Evolutionary conservation across 1,140 invertebrate genomes (phyloP).

Genomic region (Papilio xuthus): DNA sequence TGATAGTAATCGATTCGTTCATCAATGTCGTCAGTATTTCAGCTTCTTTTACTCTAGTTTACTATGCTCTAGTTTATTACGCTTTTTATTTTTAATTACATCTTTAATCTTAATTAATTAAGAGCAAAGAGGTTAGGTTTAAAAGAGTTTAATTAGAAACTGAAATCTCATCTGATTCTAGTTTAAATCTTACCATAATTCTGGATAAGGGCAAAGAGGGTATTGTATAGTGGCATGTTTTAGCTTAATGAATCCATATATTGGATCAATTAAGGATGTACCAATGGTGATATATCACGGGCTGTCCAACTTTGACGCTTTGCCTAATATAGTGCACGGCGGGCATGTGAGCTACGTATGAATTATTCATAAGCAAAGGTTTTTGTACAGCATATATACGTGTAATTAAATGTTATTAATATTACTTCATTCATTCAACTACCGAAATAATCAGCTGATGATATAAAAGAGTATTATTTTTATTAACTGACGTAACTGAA

Average conservation of each 20-base stretch:
- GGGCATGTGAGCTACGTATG: neutral
- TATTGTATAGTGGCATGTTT: slow-evolving; percentile 49
- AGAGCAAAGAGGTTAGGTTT: too few relatives aligned
- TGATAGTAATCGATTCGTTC: too few relatives aligned
- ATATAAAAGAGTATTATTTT: too few relatives aligned
- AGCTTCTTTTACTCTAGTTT: neutral
- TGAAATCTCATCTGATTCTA: slow-evolving; percentile 31
- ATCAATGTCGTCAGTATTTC: neutral
- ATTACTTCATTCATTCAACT: too few relatives aligned
- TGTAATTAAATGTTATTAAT: neutral
- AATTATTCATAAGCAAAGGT: neutral
- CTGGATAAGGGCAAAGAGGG: slow-evolving; percentile 51
- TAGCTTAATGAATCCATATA: slow-evolving; percentile 51
- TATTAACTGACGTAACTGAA: too few relatives aligned
- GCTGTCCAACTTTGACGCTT: slow-evolving; percentile 44
- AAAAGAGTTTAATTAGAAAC: slow-evolving; percentile 15
- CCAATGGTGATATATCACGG: slow-evolving; percentile 51
- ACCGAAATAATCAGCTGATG: too few relatives aligned
- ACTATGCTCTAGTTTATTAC: neutral
- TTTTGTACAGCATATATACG: neutral
- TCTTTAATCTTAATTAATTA: slow-evolving; percentile 2
- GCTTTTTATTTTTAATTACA: neutral
- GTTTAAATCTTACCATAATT: slow-evolving; percentile 33
- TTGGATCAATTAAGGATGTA: slow-evolving; percentile 52
- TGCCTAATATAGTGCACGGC: slow-evolving; percentile 17